phyloP scores from a whole-genome alignment of 2,113 vertebrate species.

The Symphodus melops region DNA sequence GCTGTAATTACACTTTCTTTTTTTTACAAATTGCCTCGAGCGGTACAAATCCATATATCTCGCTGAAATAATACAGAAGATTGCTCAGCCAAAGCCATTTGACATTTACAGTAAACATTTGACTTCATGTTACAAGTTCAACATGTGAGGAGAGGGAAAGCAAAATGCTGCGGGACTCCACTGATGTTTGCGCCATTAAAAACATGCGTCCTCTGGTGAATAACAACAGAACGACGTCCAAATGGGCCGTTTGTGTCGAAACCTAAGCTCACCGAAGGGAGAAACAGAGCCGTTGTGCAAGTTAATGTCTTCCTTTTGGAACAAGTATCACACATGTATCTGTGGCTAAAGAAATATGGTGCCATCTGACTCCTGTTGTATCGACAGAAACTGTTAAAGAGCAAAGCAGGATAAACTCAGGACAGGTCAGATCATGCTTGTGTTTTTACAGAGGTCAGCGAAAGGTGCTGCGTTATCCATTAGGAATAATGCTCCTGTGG shows the following conservation, averaged over 20 bases:
- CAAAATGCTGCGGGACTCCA: conserved; percentile 43
- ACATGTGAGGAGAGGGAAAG: conserved; percentile 15
- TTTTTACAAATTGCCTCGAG: neutral
- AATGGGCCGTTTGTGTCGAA: conserved; percentile 57
- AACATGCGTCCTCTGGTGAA: conserved; percentile 70
- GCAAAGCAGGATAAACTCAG: neutral
- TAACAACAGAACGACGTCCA: conserved; percentile 57
- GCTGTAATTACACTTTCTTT: conserved; percentile 29
- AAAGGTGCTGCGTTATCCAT: conserved; percentile 77
- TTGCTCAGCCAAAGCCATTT: conserved; percentile 23
- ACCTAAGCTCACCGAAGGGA: conserved; percentile 66
- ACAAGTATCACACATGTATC: conserved; percentile 22
- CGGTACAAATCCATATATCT: neutral
- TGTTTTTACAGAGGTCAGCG: conserved; percentile 31
- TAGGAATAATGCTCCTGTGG: conserved; percentile 48
- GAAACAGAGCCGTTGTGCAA: conserved; percentile 45
- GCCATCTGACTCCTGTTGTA: conserved; percentile 59
- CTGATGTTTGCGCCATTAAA: conserved; percentile 72
- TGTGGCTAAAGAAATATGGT: conserved; percentile 6
- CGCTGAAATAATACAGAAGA: conserved; percentile 5
- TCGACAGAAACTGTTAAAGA: conserved; percentile 18
- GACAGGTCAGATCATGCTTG: conserved; percentile 21
- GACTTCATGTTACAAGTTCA: conserved; percentile 58
- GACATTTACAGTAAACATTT: conserved; percentile 45
- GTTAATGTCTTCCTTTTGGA: conserved; percentile 58